Conservation (phyloP, 2,113 vertebrate species). For the Engraulis encrasicolus region DNA sequence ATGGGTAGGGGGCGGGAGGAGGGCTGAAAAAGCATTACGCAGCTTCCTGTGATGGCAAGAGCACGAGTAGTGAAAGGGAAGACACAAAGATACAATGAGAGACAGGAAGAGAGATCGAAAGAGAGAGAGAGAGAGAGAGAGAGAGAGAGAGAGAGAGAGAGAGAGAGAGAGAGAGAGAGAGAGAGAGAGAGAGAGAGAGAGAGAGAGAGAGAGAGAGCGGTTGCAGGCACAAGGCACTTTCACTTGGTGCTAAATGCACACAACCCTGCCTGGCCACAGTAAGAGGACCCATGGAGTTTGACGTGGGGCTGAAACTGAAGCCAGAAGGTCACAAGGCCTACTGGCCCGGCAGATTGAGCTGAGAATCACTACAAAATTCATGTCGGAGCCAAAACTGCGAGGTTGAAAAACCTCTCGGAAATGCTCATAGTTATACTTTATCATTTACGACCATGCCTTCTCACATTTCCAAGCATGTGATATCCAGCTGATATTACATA, state of each 20-base stretch:
- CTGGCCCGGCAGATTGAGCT: too few species aligned
- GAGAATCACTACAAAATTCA: not conserved
- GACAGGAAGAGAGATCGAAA: constrained; percentile 4
- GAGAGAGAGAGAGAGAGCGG: not conserved
- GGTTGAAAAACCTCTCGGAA: not conserved
- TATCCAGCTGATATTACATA: not conserved
- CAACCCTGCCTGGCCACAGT: constrained; percentile 28
- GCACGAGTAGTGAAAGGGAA: constrained; percentile 24
- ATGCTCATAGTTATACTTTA: not conserved
- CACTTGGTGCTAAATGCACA: not conserved
- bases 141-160: not conserved
- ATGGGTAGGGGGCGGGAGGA: not conserved
- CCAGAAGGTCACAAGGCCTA: too few species aligned
- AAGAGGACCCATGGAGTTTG: constrained; percentile 5
- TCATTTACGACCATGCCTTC: not conserved
- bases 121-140: constrained; percentile 1
- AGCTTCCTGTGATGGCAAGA: constrained; percentile 24
- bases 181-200: not conserved
- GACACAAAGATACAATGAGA: too few species aligned
- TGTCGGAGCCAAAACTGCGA: not conserved
- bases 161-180: constrained; percentile 1
- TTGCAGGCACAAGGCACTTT: constrained; percentile 13
- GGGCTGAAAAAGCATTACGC: not conserved
- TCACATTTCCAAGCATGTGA: not conserved
- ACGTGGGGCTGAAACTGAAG: too few species aligned